phyloP scores from a whole-genome alignment of 2,113 vertebrate species.

The Dolichallabes microphthalmus region DNA sequence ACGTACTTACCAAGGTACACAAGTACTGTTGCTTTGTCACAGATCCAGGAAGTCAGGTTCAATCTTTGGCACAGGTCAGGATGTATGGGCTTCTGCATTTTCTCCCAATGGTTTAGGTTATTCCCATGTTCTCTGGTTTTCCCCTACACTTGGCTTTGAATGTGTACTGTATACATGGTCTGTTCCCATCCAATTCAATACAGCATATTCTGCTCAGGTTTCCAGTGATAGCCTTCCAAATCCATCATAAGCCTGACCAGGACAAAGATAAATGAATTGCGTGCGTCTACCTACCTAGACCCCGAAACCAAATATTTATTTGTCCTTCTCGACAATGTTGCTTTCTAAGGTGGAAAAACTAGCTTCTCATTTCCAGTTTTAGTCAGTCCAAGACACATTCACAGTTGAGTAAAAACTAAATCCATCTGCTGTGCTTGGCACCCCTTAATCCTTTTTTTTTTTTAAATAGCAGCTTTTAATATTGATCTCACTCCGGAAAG shows the following conservation, averaged over 20 bases:
- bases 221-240: not conserved
- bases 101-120: not conserved
- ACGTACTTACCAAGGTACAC: not conserved
- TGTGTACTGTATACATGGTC: not conserved
- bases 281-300: not conserved
- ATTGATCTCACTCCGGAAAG: conserved; percentile 21
- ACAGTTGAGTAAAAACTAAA: conserved; percentile 2
- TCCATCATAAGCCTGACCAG: not conserved
- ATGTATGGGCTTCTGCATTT: not conserved
- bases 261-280: not conserved
- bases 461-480: conserved; percentile 30
- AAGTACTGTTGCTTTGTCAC: not conserved
- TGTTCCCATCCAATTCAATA: not conserved
- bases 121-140: not conserved
- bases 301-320: not conserved
- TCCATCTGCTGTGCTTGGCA: conserved; percentile 13
- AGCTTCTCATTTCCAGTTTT: conserved; percentile 17
- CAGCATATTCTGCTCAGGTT: not conserved
- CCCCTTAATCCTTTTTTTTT: not conserved
- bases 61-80: not conserved
- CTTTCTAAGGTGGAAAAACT: not conserved
- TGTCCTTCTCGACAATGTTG: not conserved
- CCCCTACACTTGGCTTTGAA: not conserved
- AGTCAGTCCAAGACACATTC: conserved; percentile 8
- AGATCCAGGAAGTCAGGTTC: not conserved